These are phyloP conservation scores for Luscinia luscinia DNA, from an alignment of 2,797 vertebrate species.

Conservation along the genomic window DNA sequence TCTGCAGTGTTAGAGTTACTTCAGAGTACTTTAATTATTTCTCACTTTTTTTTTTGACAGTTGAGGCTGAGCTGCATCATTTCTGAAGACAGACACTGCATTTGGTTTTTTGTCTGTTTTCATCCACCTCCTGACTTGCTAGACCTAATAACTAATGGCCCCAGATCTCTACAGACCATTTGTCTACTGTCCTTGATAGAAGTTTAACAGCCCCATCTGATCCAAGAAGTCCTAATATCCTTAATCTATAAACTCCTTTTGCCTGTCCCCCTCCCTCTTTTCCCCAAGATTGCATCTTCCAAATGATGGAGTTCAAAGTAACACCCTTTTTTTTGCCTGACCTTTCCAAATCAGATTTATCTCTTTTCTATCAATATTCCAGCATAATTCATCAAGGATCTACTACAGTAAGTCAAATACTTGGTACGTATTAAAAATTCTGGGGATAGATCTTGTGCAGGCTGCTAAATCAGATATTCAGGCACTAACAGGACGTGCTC, in stretches of 20 bases:
- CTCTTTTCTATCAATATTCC: constrained; percentile 7
- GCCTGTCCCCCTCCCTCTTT: not conserved
- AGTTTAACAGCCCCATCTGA: not conserved
- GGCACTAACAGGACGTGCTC: not conserved
- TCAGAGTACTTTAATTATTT: not conserved
- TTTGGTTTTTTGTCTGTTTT: not conserved
- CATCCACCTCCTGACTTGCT: not conserved
- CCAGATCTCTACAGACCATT: not conserved
- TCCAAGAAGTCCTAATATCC: not conserved
- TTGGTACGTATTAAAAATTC: not conserved
- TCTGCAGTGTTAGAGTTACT: not conserved
- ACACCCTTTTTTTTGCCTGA: not conserved
- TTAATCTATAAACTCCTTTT: not conserved
- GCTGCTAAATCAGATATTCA: not conserved
- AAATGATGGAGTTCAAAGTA: not conserved
- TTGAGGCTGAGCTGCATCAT: not conserved
- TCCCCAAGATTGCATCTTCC: not conserved
- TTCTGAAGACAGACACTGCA: not conserved
- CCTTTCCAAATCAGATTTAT: constrained; percentile 16
- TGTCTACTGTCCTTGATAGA: not conserved
- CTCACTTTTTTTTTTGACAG: not conserved
- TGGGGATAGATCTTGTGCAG: not conserved
- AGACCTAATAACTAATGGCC: not conserved
- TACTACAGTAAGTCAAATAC: not conserved
- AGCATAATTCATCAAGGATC: not conserved